These are phyloP conservation scores for Channa argus DNA, from an alignment of 2,113 vertebrate genomes.

Conservation along the genomic window DNA sequence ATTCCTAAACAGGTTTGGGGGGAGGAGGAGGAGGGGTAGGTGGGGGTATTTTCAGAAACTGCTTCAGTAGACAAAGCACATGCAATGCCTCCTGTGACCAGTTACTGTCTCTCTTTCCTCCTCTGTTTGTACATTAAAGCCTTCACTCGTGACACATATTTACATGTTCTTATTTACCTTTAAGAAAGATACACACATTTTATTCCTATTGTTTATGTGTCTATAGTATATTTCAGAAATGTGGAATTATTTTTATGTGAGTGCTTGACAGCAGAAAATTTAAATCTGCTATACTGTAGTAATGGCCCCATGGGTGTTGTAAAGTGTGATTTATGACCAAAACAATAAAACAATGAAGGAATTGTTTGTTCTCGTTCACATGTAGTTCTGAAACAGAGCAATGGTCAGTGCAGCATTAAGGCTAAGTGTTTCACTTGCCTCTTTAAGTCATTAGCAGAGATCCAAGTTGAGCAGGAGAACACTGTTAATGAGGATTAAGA, in stretches of 20 bases:
- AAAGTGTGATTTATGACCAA: constrained; percentile 29
- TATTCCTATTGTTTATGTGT: not conserved
- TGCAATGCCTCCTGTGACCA: constrained; percentile 50
- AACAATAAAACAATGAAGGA: constrained; percentile 2
- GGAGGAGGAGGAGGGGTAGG: too few relatives aligned
- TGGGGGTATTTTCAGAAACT: not conserved
- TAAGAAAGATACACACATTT: not conserved
- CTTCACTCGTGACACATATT: not conserved
- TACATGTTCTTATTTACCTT: constrained; percentile 21
- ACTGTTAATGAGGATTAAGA: constrained; percentile 63
- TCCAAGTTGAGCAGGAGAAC: constrained; percentile 44
- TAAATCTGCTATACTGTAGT: not conserved
- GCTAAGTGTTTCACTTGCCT: constrained; percentile 38
- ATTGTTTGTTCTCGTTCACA: constrained; percentile 49
- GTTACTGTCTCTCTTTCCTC: constrained; percentile 60
- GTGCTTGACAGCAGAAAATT: not conserved
- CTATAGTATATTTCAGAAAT: not conserved
- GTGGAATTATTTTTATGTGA: constrained; percentile 9
- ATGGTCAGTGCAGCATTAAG: constrained; percentile 18
- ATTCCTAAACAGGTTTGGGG: not conserved
- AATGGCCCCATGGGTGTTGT: not conserved
- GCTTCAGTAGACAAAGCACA: constrained; percentile 5
- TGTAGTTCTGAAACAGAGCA: constrained; percentile 11
- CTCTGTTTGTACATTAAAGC: constrained; percentile 1
- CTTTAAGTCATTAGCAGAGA: constrained; percentile 62